A percentile compares a stretch with the other conserved stretches of the same genome.
phyloP scores from a whole-genome alignment of 2,113 vertebrate genomes.

The Seriola quinqueradiata region DNA sequence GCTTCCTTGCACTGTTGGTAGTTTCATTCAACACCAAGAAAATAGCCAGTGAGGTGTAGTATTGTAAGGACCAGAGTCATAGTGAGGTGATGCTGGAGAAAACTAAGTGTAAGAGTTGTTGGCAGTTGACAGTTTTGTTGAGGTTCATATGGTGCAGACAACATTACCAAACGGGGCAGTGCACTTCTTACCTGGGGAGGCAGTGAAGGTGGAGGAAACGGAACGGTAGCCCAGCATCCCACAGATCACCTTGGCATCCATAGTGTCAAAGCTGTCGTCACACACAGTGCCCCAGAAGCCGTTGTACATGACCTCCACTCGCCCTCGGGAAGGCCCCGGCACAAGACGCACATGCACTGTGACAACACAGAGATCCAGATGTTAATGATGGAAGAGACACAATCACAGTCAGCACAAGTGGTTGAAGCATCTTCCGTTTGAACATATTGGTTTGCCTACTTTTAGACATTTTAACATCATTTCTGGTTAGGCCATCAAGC shows the following conservation, averaged over 20 bases:
- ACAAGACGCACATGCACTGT: conserved; percentile 74
- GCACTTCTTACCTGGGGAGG: conserved; percentile 73
- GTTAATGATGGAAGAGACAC: background rate
- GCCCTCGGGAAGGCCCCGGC: conserved; percentile 66
- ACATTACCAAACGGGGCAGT: background rate
- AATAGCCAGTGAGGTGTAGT: too few relatives aligned
- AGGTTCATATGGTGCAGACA: background rate
- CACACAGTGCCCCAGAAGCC: conserved; percentile 90
- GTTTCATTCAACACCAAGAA: too few relatives aligned
- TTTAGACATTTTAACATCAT: background rate
- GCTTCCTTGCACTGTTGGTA: too few relatives aligned
- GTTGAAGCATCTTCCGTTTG: background rate
- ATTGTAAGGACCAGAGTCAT: too few relatives aligned
- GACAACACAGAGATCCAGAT: conserved; percentile 1
- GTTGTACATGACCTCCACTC: conserved; percentile 85
- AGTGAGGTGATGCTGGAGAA: too few relatives aligned
- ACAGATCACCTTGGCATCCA: conserved; percentile 86
- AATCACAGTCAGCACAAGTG: background rate
- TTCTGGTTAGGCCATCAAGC: background rate
- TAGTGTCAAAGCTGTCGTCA: conserved; percentile 82
- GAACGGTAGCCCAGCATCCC: conserved; percentile 86
- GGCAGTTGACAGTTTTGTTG: too few relatives aligned
- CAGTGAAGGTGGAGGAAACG: accelerated
- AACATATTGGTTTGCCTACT: too few relatives aligned
- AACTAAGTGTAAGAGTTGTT: too few relatives aligned